These are phyloP conservation scores for Drosophila carrolli DNA, from an alignment of 1,140 invertebrate species.

Conservation along the genomic window DNA sequence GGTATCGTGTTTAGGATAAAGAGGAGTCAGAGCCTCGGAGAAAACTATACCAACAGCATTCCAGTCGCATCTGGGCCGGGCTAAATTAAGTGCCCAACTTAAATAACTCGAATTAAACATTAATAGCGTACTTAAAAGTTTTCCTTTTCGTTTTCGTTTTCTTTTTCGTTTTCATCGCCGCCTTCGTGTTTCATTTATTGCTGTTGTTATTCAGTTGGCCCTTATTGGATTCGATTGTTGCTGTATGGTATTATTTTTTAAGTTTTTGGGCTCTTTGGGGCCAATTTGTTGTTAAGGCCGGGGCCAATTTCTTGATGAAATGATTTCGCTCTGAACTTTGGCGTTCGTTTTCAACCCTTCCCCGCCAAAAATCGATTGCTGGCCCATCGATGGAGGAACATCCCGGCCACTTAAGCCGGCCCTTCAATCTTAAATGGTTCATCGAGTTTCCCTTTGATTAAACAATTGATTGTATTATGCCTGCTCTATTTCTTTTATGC, in stretches of 20 bases:
- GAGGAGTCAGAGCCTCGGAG: background rate
- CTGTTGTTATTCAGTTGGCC: conserved; percentile 11
- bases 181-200: conserved; percentile 10
- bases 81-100: conserved; percentile 80
- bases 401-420: conserved; percentile 17
- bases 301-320: conserved; percentile 32
- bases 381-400: conserved; percentile 11
- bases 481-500: background rate
- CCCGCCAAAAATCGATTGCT: conserved; percentile 6
- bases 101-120: conserved; percentile 83
- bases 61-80: conserved; percentile 48
- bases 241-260: conserved; percentile 7
- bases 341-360: conserved; percentile 3
- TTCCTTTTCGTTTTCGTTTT: conserved; percentile 53
- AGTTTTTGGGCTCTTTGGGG: conserved; percentile 12
- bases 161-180: background rate
- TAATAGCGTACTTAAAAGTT: conserved; percentile 81
- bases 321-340: conserved; percentile 38
- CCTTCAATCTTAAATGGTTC: conserved; percentile 37
- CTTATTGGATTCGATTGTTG: conserved; percentile 20
- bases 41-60: conserved; percentile 26
- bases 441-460: conserved; percentile 38
- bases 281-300: conserved; percentile 16
- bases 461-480: conserved; percentile 4
- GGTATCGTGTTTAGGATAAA: background rate